Conservation (phyloP, 2,888 invertebrate species). For the Xylocampa areola region DNA sequence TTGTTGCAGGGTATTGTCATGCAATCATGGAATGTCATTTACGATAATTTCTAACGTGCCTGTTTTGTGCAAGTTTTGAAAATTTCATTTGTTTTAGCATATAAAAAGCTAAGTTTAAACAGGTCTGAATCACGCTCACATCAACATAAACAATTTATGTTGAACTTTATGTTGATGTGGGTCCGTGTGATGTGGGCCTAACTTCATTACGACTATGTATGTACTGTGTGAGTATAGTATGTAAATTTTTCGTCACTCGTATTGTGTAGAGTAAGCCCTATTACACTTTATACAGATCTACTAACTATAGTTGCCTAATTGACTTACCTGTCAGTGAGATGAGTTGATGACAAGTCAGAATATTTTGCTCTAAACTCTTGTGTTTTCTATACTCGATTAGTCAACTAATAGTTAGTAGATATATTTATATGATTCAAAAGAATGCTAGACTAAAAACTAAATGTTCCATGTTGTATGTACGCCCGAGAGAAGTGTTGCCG, state of each 20-base stretch:
- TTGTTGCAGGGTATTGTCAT: slow-evolving; percentile 75
- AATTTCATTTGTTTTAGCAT: slow-evolving; percentile 38
- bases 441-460: slow-evolving; percentile 59
- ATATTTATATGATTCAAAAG: slow-evolving; percentile 49
- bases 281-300: slow-evolving; percentile 42
- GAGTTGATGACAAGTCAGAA: neutral
- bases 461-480: slow-evolving; percentile 77
- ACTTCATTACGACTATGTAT: slow-evolving; percentile 45
- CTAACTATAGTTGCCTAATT: slow-evolving; percentile 31
- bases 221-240: slow-evolving; percentile 58
- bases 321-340: neutral
- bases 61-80: slow-evolving; percentile 45
- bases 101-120: slow-evolving; percentile 35
- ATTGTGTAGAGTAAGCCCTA: slow-evolving; percentile 61
- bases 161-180: slow-evolving; percentile 42
- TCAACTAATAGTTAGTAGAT: slow-evolving; percentile 26
- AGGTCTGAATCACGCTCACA: slow-evolving; percentile 7
- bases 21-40: slow-evolving; percentile 64
- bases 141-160: slow-evolving; percentile 27
- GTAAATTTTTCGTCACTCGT: slow-evolving; percentile 60
- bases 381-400: slow-evolving; percentile 11
- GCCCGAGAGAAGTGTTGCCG: slow-evolving; percentile 68
- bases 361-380: slow-evolving; percentile 1
- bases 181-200: slow-evolving; percentile 41
- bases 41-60: slow-evolving; percentile 42